phyloP scores from a whole-genome alignment of 2,888 invertebrate species.

The Anthoptus insignis region DNA sequence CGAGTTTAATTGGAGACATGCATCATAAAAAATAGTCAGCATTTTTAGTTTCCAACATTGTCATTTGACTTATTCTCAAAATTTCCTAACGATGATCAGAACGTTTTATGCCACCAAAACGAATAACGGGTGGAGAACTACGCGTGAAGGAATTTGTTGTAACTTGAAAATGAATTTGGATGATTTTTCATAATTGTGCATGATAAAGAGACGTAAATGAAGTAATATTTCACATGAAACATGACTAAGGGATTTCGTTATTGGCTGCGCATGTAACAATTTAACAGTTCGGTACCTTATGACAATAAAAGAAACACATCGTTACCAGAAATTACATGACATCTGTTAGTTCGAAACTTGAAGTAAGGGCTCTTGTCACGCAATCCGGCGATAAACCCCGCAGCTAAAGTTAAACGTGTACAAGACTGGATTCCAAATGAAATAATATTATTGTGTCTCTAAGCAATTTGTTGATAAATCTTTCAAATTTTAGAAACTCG shows the following conservation, averaged over 20 bases:
- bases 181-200: slow-evolving; percentile 31
- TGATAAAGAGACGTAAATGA: slow-evolving; percentile 42
- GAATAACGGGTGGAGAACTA: slow-evolving; percentile 11
- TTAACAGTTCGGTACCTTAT: slow-evolving; percentile 59
- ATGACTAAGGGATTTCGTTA: slow-evolving; percentile 37
- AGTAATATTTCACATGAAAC: slow-evolving; percentile 52
- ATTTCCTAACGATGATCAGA: slow-evolving; percentile 15
- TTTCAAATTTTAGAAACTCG: slow-evolving; percentile 12
- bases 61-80: slow-evolving; percentile 36
- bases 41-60: too few species aligned
- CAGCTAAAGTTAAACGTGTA: slow-evolving; percentile 46
- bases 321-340: slow-evolving; percentile 83
- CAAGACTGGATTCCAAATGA: slow-evolving; percentile 47
- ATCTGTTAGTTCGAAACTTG: slow-evolving; percentile 73
- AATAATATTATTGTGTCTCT: slow-evolving; percentile 22
- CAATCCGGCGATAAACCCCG: slow-evolving; percentile 76
- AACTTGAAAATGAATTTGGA: slow-evolving; percentile 19
- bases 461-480: slow-evolving; percentile 26
- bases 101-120: slow-evolving; percentile 10
- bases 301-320: slow-evolving; percentile 81
- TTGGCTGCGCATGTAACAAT: slow-evolving; percentile 35
- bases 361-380: slow-evolving; percentile 76
- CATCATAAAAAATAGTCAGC: too few species aligned
- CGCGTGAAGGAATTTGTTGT: slow-evolving; percentile 30
- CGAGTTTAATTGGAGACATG: too few species aligned